These are phyloP conservation scores for Crotalus tigris DNA, from an alignment of 2,113 vertebrate species.

Conservation along the genomic window DNA sequence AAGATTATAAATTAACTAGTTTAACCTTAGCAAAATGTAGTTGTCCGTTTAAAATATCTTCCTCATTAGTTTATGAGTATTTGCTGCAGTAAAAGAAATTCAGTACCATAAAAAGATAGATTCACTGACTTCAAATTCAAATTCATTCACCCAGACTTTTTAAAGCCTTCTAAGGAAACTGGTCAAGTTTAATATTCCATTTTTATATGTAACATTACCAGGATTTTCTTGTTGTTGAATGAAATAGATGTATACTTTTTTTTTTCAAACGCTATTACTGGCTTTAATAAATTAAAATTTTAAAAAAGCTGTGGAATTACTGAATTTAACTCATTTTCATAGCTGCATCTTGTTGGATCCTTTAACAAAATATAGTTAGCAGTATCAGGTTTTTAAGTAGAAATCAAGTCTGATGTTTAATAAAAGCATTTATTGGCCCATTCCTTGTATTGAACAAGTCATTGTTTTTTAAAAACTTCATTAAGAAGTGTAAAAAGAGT, in stretches of 20 bases:
- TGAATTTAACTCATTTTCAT: background rate
- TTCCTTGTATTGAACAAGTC: background rate
- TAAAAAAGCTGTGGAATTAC: background rate
- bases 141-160: background rate
- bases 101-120: background rate
- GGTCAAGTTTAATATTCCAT: background rate
- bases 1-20: background rate
- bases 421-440: background rate
- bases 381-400: background rate
- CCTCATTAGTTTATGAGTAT: background rate
- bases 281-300: background rate
- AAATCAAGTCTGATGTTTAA: background rate
- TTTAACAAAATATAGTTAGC: background rate
- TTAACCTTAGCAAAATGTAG: background rate
- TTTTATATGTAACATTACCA: background rate
- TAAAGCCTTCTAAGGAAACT: background rate
- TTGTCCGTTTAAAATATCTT: background rate
- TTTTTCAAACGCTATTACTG: background rate
- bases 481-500: background rate
- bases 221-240: background rate
- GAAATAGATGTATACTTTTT: background rate
- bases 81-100: background rate
- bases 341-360: background rate
- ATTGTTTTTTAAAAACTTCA: background rate
- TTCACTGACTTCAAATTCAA: background rate